Conservation (phyloP, 2,797 vertebrate genomes). For the Hapalemur alaotrensis region DNA sequence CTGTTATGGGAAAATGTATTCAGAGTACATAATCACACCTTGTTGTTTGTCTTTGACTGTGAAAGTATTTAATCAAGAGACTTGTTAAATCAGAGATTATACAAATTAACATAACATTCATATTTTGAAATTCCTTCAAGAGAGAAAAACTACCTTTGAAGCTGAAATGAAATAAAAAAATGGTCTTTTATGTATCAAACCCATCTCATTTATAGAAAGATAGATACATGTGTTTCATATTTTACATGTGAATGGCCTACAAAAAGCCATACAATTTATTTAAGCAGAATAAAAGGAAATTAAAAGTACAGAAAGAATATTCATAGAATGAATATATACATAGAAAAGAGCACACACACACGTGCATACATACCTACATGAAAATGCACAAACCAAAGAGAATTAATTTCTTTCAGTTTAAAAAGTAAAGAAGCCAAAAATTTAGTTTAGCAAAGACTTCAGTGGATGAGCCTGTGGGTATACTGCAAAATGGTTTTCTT, state of each 20-base stretch:
- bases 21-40: constrained; percentile 31
- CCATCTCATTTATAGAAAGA: constrained; percentile 19
- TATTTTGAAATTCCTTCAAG: constrained; percentile 51
- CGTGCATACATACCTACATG: not conserved
- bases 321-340: not conserved
- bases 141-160: constrained; percentile 52
- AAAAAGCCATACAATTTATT: not conserved
- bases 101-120: constrained; percentile 55
- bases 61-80: constrained; percentile 70
- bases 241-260: constrained; percentile 58
- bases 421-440: not conserved
- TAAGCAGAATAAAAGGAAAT: constrained; percentile 41
- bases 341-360: too few species aligned
- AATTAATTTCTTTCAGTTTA: not conserved
- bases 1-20: constrained; percentile 57
- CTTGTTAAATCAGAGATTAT: constrained; percentile 62
- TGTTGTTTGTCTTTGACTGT: constrained; percentile 27
- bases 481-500: not conserved
- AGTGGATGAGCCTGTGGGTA: not conserved
- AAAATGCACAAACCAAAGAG: not conserved
- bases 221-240: not conserved
- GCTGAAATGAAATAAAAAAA: constrained; percentile 22
- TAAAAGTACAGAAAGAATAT: not conserved
- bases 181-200: constrained; percentile 12
- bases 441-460: not conserved